phyloP scores from a whole-genome alignment of 2,113 vertebrate species.

The Hyperoodon ampullatus region DNA sequence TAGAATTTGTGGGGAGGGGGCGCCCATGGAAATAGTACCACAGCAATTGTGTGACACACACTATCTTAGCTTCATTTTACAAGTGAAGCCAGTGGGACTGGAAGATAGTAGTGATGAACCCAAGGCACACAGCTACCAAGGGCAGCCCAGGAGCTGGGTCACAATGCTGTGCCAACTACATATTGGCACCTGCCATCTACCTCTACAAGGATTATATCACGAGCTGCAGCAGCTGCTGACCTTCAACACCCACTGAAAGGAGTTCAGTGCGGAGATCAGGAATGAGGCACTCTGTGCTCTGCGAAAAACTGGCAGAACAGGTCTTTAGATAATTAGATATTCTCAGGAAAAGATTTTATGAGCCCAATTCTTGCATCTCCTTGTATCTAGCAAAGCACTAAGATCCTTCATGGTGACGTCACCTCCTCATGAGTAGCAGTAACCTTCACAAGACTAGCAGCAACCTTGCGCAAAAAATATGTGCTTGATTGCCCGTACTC shows the following conservation, averaged over 20 bases:
- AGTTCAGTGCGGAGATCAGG: background rate
- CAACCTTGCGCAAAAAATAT: background rate
- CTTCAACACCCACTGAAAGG: background rate
- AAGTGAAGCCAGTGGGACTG: background rate
- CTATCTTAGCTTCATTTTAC: background rate
- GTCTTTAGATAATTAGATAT: background rate
- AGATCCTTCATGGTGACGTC: background rate
- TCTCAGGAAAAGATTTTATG: background rate
- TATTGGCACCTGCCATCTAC: background rate
- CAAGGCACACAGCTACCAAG: background rate
- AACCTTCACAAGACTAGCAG: background rate
- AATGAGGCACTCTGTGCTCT: background rate
- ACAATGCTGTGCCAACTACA: background rate
- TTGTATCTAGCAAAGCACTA: background rate
- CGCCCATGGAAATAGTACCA: background rate
- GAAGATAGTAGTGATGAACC: background rate
- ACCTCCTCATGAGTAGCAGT: background rate
- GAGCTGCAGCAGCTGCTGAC: background rate
- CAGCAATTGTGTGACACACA: background rate
- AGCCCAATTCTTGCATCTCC: background rate
- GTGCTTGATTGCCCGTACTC: background rate
- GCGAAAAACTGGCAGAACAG: background rate
- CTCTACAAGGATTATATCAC: background rate
- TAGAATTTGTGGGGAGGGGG: background rate
- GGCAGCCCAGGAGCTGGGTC: background rate